phyloP scores from a whole-genome alignment of 2,888 invertebrate species.

The Lepidochrysops patricia region DNA sequence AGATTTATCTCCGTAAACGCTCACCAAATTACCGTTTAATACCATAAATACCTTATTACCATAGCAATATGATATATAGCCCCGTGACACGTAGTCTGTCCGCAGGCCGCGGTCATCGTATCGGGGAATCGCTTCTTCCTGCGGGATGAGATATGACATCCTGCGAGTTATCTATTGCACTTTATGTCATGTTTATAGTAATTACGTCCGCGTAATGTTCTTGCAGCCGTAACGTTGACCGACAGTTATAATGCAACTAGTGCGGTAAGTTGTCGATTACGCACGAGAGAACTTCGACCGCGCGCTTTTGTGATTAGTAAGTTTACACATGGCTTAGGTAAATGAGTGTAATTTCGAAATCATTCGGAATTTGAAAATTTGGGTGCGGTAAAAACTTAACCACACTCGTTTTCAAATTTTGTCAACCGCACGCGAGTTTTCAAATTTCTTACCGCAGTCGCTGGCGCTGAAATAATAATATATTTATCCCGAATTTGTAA shows the following conservation, averaged over 20 bases:
- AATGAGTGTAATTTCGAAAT: no score
- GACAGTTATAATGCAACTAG: background rate
- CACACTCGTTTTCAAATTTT: no score
- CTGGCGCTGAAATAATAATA: no score
- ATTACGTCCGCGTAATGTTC: slow-evolving; percentile 7
- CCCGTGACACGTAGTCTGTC: slow-evolving; percentile 22
- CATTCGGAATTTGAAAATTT: no score
- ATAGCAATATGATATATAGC: slow-evolving; percentile 26
- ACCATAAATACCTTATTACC: slow-evolving; percentile 30
- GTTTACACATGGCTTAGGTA: no score
- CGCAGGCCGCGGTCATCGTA: slow-evolving; percentile 28
- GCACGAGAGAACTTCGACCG: no score
- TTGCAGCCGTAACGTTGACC: background rate
- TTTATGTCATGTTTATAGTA: slow-evolving; percentile 5
- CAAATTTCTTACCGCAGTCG: no score
- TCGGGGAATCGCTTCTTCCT: slow-evolving; percentile 24
- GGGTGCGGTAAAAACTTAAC: no score
- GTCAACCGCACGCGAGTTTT: no score
- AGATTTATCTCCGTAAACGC: slow-evolving; percentile 31
- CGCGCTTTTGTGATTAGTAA: no score
- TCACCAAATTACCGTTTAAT: slow-evolving; percentile 28
- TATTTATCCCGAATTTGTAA: no score
- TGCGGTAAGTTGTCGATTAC: no score
- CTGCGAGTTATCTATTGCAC: slow-evolving; percentile 17
- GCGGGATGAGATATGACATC: slow-evolving; percentile 27